Conservation (phyloP, 2,113 vertebrate species). For the Balaenoptera acutorostrata region DNA sequence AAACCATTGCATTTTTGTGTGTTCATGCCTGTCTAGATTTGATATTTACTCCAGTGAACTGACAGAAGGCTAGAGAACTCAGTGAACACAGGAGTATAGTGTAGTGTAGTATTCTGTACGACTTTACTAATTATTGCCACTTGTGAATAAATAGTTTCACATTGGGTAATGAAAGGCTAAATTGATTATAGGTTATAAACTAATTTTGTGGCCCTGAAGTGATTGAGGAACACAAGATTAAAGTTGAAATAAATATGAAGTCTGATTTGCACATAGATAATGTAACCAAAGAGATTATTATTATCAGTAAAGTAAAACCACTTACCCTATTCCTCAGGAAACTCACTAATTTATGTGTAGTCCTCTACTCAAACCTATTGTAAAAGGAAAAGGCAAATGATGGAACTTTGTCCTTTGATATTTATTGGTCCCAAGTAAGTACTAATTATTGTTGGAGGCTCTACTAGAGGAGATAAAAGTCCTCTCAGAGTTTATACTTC, state of each 20-base stretch:
- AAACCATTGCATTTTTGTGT: not conserved
- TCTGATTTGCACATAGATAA: not conserved
- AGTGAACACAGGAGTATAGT: not conserved
- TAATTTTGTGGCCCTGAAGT: not conserved
- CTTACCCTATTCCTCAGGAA: not conserved
- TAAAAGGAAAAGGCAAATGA: not conserved
- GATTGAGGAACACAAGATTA: not conserved
- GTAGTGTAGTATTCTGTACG: not conserved
- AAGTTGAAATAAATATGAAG: not conserved
- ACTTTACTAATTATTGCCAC: constrained; percentile 29
- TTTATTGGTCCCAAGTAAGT: not conserved
- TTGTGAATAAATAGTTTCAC: constrained; percentile 46
- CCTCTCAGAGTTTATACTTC: not conserved
- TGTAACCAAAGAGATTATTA: not conserved
- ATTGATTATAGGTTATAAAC: constrained; percentile 37
- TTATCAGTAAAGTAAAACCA: not conserved
- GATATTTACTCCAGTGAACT: not conserved
- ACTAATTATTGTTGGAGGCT: not conserved
- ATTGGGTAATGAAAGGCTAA: constrained; percentile 31
- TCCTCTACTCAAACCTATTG: not conserved
- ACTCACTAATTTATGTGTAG: not conserved
- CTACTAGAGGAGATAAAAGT: not conserved
- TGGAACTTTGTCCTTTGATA: not conserved
- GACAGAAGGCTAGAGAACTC: not conserved
- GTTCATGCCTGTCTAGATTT: not conserved